Conservation (phyloP, 2,888 invertebrate genomes). For the Portevinia maculata region DNA sequence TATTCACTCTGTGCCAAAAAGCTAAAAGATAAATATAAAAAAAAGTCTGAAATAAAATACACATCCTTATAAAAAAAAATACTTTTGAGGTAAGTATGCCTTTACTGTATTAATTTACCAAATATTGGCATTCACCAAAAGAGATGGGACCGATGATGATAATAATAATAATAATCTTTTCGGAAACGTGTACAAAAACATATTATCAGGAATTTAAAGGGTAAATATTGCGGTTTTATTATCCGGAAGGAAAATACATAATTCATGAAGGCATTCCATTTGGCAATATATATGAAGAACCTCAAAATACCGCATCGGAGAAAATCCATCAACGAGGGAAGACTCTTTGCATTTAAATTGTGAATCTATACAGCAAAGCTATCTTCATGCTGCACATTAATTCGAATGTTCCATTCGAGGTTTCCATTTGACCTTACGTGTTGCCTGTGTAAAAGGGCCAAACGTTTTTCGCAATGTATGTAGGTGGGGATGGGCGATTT, state of each 20-base stretch:
- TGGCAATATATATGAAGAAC: constrained; percentile 70
- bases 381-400: constrained; percentile 52
- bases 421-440: constrained; percentile 43
- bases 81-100: constrained; percentile 62
- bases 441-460: neutral
- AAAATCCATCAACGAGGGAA: constrained; percentile 54
- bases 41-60: constrained; percentile 2
- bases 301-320: constrained; percentile 66
- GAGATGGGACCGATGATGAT: constrained; percentile 65
- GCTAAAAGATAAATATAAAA: constrained; percentile 59
- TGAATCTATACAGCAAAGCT: constrained; percentile 37
- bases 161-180: constrained; percentile 74
- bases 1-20: constrained; percentile 71
- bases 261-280: constrained; percentile 72
- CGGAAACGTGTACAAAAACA: constrained; percentile 71
- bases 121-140: constrained; percentile 71
- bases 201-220: constrained; percentile 75
- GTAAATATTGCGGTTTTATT: constrained; percentile 75
- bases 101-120: constrained; percentile 69
- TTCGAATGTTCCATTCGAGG: constrained; percentile 28
- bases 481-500: too few species aligned
- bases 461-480: too few species aligned
- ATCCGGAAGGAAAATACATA: constrained; percentile 73
- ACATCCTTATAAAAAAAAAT: constrained; percentile 36
- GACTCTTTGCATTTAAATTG: constrained; percentile 71